Percentiles rank a stretch among this genome's conserved stretches.
Conservation (phyloP, 2,888 invertebrate species). For the Mesodorylaimus sp. region DNA sequence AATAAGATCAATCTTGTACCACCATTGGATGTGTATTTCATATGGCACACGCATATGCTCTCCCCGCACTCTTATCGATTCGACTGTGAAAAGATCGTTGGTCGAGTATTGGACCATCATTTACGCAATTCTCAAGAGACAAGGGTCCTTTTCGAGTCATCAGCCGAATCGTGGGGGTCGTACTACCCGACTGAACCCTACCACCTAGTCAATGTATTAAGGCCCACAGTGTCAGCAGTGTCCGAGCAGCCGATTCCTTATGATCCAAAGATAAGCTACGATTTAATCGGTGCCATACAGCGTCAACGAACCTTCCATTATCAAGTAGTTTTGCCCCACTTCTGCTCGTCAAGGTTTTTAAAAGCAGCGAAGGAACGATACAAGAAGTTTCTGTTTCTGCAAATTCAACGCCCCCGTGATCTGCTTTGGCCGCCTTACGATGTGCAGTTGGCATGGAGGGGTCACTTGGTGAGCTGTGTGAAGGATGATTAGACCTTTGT, state of each 20-base stretch:
- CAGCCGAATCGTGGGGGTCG: slow-evolving; percentile 6
- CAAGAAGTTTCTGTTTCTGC: slow-evolving; percentile 33
- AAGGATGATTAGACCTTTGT: background rate
- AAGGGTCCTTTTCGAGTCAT: slow-evolving; percentile 12
- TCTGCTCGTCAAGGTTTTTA: slow-evolving; percentile 32
- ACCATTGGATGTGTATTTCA: slow-evolving; percentile 37
- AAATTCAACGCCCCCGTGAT: slow-evolving; percentile 32
- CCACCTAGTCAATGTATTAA: slow-evolving; percentile 24
- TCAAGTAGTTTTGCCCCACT: slow-evolving; percentile 38
- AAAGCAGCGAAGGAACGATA: slow-evolving; percentile 32
- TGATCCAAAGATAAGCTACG: slow-evolving; percentile 20
- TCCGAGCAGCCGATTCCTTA: slow-evolving; percentile 13
- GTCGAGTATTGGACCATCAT: slow-evolving; percentile 32
- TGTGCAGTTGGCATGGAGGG: slow-evolving; percentile 38
- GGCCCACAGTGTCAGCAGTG: slow-evolving; percentile 21
- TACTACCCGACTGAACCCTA: slow-evolving; percentile 20
- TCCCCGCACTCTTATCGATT: slow-evolving; percentile 26
- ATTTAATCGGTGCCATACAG: slow-evolving; percentile 32
- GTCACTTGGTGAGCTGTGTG: slow-evolving; percentile 31
- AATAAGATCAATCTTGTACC: slow-evolving; percentile 29
- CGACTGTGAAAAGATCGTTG: slow-evolving; percentile 4
- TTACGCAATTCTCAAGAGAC: slow-evolving; percentile 26
- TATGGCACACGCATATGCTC: slow-evolving; percentile 36
- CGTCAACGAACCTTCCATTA: slow-evolving; percentile 37
- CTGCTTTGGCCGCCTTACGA: slow-evolving; percentile 38